Conservation (phyloP, 2,113 vertebrate genomes). For the Aplodontia rufa region DNA sequence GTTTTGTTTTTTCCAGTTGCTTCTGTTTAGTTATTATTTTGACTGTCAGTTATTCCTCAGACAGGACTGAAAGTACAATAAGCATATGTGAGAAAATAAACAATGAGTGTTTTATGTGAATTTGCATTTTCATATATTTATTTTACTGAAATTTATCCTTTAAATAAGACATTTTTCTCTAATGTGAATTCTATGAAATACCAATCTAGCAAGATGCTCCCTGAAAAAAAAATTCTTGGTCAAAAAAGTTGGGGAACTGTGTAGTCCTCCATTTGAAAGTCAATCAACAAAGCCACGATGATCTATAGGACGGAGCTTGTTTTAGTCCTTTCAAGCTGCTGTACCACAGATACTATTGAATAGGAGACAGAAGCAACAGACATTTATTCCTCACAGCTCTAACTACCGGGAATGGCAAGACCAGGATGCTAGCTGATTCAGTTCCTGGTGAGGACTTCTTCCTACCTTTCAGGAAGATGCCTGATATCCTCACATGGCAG, state of each 20-base stretch:
- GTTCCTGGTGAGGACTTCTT: not conserved
- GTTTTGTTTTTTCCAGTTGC: not conserved
- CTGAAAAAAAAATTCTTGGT: not conserved
- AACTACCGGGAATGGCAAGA: not conserved
- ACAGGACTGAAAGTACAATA: constrained; percentile 28
- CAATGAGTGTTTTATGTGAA: constrained; percentile 41
- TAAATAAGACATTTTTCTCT: constrained; percentile 11
- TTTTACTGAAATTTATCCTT: constrained; percentile 47
- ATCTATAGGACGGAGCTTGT: not conserved
- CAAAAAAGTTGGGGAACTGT: not conserved
- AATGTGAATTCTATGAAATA: not conserved
- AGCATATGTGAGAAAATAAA: constrained; percentile 55
- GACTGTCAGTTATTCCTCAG: constrained; percentile 44
- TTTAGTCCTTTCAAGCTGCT: not conserved
- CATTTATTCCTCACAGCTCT: not conserved
- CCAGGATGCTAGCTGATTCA: not conserved
- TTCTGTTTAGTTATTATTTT: constrained; percentile 62
- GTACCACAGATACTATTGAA: not conserved
- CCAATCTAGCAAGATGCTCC: not conserved
- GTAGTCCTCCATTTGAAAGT: not conserved
- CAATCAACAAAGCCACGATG: not conserved
- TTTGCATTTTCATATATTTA: constrained; percentile 56
- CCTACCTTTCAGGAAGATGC: not conserved
- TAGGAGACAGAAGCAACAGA: not conserved
- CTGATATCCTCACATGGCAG: not conserved